Evolutionary conservation across 2,113 vertebrate genomes (phyloP).

Genomic region (Myrmecobius fasciatus): DNA sequence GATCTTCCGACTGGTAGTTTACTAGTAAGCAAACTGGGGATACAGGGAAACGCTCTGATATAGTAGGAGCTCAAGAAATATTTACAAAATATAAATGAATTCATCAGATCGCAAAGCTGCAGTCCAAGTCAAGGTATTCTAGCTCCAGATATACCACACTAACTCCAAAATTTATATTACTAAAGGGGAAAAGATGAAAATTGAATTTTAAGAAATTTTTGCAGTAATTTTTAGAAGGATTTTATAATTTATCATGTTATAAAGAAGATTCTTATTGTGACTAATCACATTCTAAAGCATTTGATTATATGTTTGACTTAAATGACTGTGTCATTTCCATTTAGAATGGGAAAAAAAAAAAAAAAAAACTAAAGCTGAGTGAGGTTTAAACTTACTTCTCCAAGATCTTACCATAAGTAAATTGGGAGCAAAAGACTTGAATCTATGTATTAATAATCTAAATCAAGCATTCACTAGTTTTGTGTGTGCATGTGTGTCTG

Average conservation of each 20-base stretch:
- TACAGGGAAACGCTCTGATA: neutral
- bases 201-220: neutral
- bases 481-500: neutral
- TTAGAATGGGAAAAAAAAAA: neutral
- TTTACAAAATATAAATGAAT: neutral
- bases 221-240: neutral
- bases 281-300: neutral
- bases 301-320: neutral
- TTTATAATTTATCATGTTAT: neutral
- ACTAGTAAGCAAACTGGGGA: neutral
- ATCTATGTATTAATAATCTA: neutral
- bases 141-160: neutral
- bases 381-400: neutral
- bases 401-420: neutral
- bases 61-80: neutral
- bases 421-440: neutral
- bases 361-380: neutral
- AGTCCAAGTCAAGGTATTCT: neutral
- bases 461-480: neutral
- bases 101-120: neutral
- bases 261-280: neutral
- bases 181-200: neutral
- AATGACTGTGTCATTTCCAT: neutral
- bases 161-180: neutral
- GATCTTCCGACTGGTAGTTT: neutral